Conservation (phyloP, 2,113 vertebrate genomes). For the Indicator maculatus region DNA sequence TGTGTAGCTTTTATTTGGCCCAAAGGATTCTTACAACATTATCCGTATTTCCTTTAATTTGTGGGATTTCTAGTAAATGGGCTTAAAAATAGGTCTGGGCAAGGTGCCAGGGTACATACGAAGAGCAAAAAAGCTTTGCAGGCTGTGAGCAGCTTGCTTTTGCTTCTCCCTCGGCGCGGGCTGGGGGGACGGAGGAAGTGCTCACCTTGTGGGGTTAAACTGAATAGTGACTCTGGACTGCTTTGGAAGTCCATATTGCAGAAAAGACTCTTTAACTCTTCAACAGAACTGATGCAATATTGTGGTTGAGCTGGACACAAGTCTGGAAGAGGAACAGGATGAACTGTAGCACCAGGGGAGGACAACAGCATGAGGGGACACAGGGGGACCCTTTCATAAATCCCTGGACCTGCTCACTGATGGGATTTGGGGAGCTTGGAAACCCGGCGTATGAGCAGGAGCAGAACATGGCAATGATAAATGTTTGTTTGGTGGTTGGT, state of each 20-base stretch:
- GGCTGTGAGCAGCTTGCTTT: slow-evolving; percentile 41
- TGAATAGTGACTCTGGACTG: not conserved
- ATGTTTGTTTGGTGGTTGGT: fast-evolving
- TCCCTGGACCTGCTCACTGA: fast-evolving
- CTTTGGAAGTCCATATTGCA: not conserved
- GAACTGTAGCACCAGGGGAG: not conserved
- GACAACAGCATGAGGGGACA: fast-evolving
- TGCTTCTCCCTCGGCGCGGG: slow-evolving; percentile 30
- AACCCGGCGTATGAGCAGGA: fast-evolving
- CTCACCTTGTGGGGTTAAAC: slow-evolving; percentile 9
- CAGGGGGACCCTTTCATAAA: fast-evolving
- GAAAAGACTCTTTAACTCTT: not conserved
- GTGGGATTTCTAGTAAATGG: slow-evolving; percentile 85
- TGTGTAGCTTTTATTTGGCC: slow-evolving; percentile 73
- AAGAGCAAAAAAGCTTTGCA: slow-evolving; percentile 56
- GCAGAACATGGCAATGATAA: not conserved
- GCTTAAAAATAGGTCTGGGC: slow-evolving; percentile 84
- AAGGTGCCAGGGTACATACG: slow-evolving; percentile 71
- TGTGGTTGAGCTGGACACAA: not conserved
- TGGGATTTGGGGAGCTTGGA: not conserved
- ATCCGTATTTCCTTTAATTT: slow-evolving; percentile 83
- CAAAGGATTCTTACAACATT: slow-evolving; percentile 80
- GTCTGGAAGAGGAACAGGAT: not conserved
- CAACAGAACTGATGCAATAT: fast-evolving
- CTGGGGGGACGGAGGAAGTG: not conserved